Evolutionary conservation across 2,113 vertebrate genomes (phyloP).

Genomic region (Numida meleagris): DNA sequence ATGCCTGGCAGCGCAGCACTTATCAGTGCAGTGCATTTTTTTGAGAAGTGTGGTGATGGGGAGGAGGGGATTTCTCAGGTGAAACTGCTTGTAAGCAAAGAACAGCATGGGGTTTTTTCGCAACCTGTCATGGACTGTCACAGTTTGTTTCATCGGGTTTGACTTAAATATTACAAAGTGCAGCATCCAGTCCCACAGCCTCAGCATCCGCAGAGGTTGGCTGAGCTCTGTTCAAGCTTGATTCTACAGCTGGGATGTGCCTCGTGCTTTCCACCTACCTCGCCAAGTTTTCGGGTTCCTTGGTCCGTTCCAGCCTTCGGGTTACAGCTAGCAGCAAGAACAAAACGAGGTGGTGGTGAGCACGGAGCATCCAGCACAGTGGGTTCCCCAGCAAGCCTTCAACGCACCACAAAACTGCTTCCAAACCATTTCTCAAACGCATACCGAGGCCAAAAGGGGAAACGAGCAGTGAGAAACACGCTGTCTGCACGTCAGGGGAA

Average conservation of each 20-base stretch:
- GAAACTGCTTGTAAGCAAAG: neutral
- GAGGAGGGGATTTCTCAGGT: neutral
- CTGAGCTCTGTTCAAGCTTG: neutral
- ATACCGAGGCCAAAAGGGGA: neutral
- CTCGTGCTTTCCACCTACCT: slow-evolving; percentile 1
- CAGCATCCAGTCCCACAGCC: neutral
- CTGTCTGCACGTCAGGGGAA: accelerated
- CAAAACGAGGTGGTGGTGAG: neutral
- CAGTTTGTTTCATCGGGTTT: neutral
- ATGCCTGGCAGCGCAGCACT: neutral
- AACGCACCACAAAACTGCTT: neutral
- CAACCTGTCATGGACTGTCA: neutral
- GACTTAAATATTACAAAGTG: neutral
- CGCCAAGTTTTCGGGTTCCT: neutral
- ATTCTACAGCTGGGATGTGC: neutral
- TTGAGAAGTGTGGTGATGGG: neutral
- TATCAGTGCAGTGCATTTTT: neutral
- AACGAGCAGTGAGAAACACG: neutral
- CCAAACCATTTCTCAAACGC: neutral
- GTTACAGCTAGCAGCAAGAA: neutral
- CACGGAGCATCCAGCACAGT: neutral
- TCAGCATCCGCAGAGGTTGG: accelerated
- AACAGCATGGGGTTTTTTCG: neutral
- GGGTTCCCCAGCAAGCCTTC: neutral
- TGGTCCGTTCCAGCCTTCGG: neutral